Conservation (phyloP, 2,888 invertebrate genomes). For the Folsomia manolachei region DNA sequence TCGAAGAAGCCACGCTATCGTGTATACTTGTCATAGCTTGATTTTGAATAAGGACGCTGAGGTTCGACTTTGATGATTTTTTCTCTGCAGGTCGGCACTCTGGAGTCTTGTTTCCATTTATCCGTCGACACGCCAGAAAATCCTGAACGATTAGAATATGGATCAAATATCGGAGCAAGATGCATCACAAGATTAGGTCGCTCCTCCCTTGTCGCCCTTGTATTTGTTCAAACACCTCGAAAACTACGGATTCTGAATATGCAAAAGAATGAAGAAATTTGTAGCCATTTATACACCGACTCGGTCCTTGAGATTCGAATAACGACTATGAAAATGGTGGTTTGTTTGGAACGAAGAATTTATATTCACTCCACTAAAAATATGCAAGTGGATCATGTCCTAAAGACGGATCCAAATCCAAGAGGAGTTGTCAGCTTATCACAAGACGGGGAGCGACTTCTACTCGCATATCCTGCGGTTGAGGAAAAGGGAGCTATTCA, state of each 20-base stretch:
- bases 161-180: background rate
- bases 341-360: background rate
- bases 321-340: background rate
- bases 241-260: background rate
- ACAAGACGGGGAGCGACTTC: background rate
- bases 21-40: no score
- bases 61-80: no score
- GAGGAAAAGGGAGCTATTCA: background rate
- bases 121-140: background rate
- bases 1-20: no score
- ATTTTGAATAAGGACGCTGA: no score
- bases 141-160: background rate
- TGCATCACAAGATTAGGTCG: background rate
- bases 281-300: background rate
- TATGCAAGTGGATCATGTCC: background rate
- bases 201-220: background rate
- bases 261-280: background rate
- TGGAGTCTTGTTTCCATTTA: background rate
- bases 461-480: background rate
- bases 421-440: background rate
- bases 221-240: background rate
- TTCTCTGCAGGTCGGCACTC: background rate
- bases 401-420: background rate
- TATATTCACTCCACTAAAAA: background rate
- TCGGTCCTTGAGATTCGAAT: background rate